A percentile compares a stretch with the other conserved stretches of the same genome.
Conservation (phyloP, 2,113 vertebrate species). For the Syngnathus typhle region DNA sequence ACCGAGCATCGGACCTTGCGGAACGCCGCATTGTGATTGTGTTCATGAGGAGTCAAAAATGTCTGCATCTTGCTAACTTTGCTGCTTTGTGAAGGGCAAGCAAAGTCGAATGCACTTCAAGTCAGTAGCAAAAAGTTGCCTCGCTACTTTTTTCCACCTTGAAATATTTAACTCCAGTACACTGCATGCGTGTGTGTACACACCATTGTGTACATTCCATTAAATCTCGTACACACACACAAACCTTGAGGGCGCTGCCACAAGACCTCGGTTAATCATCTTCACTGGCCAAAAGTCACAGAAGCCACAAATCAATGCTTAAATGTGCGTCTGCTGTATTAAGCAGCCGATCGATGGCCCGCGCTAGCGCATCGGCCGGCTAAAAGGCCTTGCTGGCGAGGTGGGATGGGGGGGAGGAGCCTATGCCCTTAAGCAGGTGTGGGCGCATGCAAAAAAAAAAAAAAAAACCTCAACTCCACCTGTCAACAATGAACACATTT, state of each 20-base stretch:
- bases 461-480: neutral
- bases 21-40: neutral
- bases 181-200: neutral
- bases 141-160: neutral
- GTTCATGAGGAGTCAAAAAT: too few relatives aligned
- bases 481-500: neutral
- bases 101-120: neutral
- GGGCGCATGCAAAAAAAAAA: neutral
- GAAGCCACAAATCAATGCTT: slow-evolving; percentile 9
- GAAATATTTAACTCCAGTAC: neutral
- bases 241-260: neutral
- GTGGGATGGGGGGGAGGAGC: neutral
- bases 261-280: slow-evolving; percentile 11
- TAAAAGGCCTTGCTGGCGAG: neutral
- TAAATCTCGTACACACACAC: neutral
- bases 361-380: neutral
- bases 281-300: slow-evolving; percentile 8
- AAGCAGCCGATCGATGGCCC: slow-evolving; percentile 1
- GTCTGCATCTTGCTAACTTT: neutral
- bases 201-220: neutral
- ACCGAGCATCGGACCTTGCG: neutral
- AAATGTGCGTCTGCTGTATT: slow-evolving; percentile 9
- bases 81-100: neutral
- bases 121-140: neutral
- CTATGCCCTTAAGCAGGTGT: neutral